Base-by-base conservation (phyloP, 2,888 invertebrate genomes). In the Cerastoderma edule region DNA sequence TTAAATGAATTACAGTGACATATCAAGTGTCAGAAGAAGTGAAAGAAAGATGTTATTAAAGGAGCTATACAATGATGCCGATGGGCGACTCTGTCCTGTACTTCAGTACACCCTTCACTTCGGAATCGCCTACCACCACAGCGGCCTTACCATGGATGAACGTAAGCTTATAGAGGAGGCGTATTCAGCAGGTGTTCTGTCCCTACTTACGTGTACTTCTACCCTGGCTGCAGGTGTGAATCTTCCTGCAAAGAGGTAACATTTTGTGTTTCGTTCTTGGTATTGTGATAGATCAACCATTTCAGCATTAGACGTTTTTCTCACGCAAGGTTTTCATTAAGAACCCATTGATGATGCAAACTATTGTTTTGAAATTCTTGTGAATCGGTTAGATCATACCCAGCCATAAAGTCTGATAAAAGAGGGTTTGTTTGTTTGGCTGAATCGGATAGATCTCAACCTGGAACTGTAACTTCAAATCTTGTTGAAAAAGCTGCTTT, bases 181-280 rank as follows among this genome's bases (percentile, higher is more conserved):
- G 0, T 98, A 96, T 92, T 95, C 96, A 80, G 94, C 94, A n/a
- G 97, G 97, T 0, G 95, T 95, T n/a, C 93, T 99, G 44, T 96
- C 95, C 77, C 96, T 98, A 35, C 94, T 99, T 81, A 97, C 98
- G 91, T 98, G 98, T 91, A 99, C 99, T 0, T 98, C 98, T 0
- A 99, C 99, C 0, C 94, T 99, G 82, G 99, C 99, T n/a, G 98
- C 99, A 28, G 99, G 99, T 2, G 98, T 99, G 33, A 99, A 99
- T 94, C 94, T 99, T 84, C 99, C 99, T 19, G 98, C 98, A 0
- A 95, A 95, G 93, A 95, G 98, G 89, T 92, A 63, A n/a, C n/a
- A n/a, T n/a, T n/a, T n/a, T n/a, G n/a, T n/a, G n/a, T n/a, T n/a
- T n/a, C n/a, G n/a, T n/a, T n/a, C n/a, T n/a, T n/a, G n/a, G n/a